Conservation (phyloP, 53 echinoderm and acorn worm genomes). For the Arbacia lixula region DNA sequence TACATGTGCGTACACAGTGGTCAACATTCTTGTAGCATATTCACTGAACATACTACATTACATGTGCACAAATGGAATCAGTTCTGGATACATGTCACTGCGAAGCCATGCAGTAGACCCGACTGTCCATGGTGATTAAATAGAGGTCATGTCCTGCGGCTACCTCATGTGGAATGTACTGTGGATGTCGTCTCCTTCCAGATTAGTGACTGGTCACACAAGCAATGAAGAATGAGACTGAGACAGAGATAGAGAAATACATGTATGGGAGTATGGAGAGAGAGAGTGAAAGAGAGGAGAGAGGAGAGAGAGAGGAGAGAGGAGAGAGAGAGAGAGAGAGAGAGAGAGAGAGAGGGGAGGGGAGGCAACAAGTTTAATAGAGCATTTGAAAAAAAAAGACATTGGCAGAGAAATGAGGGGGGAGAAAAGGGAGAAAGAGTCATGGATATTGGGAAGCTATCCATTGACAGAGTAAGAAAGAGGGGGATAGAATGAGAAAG, state of each 20-base stretch:
- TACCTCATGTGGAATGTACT: slow-evolving; percentile 31
- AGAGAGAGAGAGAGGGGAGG: background rate
- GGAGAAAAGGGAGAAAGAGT: too few relatives aligned
- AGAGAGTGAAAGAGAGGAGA: background rate
- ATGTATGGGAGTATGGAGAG: background rate
- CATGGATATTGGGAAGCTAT: too few relatives aligned
- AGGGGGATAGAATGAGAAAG: too few relatives aligned
- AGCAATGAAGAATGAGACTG: background rate
- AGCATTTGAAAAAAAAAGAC: too few relatives aligned
- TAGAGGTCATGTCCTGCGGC: slow-evolving; percentile 23
- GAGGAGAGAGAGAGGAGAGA: background rate
- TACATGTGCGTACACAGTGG: too few relatives aligned
- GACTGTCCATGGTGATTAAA: background rate
- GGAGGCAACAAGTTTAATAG: too few relatives aligned
- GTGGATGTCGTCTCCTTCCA: slow-evolving; percentile 16
- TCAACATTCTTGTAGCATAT: background rate
- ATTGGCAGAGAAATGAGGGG: background rate
- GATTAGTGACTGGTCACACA: slow-evolving; percentile 19
- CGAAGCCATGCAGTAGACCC: background rate
- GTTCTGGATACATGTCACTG: background rate
- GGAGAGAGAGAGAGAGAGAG: background rate
- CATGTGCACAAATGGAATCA: background rate
- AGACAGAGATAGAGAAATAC: background rate
- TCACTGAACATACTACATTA: background rate
- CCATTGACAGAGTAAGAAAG: too few relatives aligned